Evolutionary conservation across 2,113 vertebrate species (phyloP), one percentile per base, ranked within the genome.

Genomic region (Hepsetus odoe): DNA sequence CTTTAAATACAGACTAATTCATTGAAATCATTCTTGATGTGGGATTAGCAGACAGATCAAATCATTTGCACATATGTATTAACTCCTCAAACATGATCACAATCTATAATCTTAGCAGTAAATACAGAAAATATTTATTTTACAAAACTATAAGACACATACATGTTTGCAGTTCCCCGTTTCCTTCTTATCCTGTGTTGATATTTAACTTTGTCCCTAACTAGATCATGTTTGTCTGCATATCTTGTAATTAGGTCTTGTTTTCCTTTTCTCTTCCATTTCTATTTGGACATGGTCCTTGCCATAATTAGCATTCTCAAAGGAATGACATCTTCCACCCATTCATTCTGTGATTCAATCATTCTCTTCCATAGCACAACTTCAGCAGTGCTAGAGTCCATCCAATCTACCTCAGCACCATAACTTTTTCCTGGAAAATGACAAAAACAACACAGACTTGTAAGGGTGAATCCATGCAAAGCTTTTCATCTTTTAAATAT

Each of bases 351-450:
- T 0, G 90, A 92, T 4, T 89, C 89, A 20, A 95, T 92, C 96
- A 97, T 98, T 86, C 88, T 95, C 64, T 95, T 89, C 97, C 97
- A 98, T 58, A 98, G 86, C 58, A 82, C 85, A 10, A 85, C 88
- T 91, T 99, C 97, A 1, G 90, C 92, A 66, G 88, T 70, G 0
- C 91, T 95, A 1, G 97, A 98, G 85, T 98, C 97, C 96, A 98
- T 98, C 97, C 97, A 99, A 22, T 89, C 90, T 55, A 96, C 97
- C 0, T 87, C 85, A 46, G 90, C 89, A 14, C 95, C 95, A 9
- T 96, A 96, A 86, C 96, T 98, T 91, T 92, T 94, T 33, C 97
- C 97, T 99, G 85, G 62, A 86, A 1, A 75, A 30, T 77, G 59
- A 88, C 7, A 85, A 53, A 22, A 82, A 9, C 38, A 55, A 64